Base-by-base conservation (phyloP, 2,113 vertebrate species). In the Gallinago media region DNA sequence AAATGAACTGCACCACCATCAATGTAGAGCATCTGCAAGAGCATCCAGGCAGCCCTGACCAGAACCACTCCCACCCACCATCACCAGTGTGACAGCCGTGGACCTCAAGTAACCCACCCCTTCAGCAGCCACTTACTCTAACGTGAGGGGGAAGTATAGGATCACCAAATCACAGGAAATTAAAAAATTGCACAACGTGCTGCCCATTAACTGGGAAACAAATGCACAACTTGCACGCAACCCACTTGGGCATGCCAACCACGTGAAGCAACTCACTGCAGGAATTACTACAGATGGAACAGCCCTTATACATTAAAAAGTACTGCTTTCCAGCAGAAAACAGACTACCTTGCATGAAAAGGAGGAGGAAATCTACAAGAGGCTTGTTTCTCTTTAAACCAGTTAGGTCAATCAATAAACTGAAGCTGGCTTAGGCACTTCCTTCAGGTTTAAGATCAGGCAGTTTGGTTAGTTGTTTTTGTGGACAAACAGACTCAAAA, bases 151-250 rank as follows among this genome's bases (percentile, higher is more conserved):
- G 8, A 67, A 52, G 36, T 17, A 66, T 42, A 68, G 18, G 42
- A 49, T 18, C 34, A 47, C 29, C 38, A 54, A 46, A 44, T 12
- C 29, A 19, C 22, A n/a, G 17, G n/a, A n/a, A 44, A 8, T 36
- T 61, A 67, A 74, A 52, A 3, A 22, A 40, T 17, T 17, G 44
- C 29, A 26, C 22, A 42, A 31, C 11, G 3, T 1, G 6, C n/a
- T 34, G 61, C 36, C 46, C 1, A 0, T 27, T 68, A 47, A 50
- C 29, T 17, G 50, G n/a, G 32, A 61, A 78, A 50, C 0, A 1
- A 46, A 20, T 0, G 1, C 13, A 16, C 5, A 63, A 26, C 25
- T 70, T 46, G 27, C 10, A 15, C 12, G 40, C 21, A 42, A 42
- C 23, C 50, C 29, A 22, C 34, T 42, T 3, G 1, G 46, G 29